Percentiles rank a stretch among this genome's conserved stretches.
Conservation (phyloP, 2,888 invertebrate genomes). For the Oxystoma pomonae region DNA sequence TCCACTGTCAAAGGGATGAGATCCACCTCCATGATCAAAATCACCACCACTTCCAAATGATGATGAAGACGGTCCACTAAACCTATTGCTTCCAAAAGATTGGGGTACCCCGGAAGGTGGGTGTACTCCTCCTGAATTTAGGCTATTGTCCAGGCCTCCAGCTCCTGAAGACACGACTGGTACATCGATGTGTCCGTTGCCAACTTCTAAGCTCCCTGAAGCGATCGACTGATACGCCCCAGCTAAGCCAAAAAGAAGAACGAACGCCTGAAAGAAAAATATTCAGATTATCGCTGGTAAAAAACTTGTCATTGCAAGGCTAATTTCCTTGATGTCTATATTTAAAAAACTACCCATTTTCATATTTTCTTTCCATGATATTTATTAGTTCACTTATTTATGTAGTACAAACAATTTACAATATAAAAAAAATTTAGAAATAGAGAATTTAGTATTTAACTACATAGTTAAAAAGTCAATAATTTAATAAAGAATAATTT, state of each 20-base stretch:
- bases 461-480: too few relatives aligned
- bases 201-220: conserved; percentile 13
- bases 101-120: neutral
- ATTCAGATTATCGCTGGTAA: too few relatives aligned
- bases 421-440: too few relatives aligned
- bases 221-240: conserved; percentile 33
- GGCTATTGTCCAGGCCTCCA: neutral
- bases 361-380: too few relatives aligned
- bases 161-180: conserved; percentile 15
- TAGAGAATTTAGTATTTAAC: too few relatives aligned
- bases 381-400: too few relatives aligned
- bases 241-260: conserved; percentile 46
- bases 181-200: conserved; percentile 17
- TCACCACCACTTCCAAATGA: neutral
- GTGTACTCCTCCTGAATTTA: neutral
- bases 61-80: neutral
- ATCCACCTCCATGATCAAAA: neutral
- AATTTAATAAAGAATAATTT: too few relatives aligned
- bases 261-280: conserved; percentile 48
- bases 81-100: neutral
- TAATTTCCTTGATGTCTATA: too few relatives aligned
- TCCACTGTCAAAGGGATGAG: neutral
- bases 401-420: too few relatives aligned
- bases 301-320: too few relatives aligned
- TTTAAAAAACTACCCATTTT: too few relatives aligned